Percentiles rank a stretch among this genome's conserved stretches.
These are phyloP conservation scores for Periphyllus acericola DNA, from an alignment of 2,888 invertebrate species.

Conservation along the genomic window DNA sequence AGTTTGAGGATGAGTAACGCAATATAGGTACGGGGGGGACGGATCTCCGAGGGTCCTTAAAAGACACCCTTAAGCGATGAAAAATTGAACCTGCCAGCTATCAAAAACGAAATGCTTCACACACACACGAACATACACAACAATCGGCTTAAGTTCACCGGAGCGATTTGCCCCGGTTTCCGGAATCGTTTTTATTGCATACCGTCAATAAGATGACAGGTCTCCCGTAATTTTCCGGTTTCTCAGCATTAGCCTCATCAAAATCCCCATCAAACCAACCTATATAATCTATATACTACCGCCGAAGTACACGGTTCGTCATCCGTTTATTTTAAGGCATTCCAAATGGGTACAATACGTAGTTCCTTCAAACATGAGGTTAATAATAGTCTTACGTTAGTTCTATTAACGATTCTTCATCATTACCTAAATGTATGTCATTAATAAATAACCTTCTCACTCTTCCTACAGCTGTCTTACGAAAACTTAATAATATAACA, in stretches of 20 bases:
- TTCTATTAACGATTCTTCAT: too few species aligned
- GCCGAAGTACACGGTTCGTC: not conserved
- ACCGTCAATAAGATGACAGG: constrained; percentile 44
- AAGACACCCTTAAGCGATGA: constrained; percentile 43
- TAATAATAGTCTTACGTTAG: too few species aligned
- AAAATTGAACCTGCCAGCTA: constrained; percentile 36
- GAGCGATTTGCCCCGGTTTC: constrained; percentile 45
- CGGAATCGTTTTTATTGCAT: constrained; percentile 51
- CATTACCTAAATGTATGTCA: too few species aligned
- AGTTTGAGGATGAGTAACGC: not conserved
- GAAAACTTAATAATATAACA: too few species aligned
- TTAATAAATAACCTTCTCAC: too few species aligned
- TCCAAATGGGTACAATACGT: not conserved
- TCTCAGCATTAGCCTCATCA: constrained; percentile 3
- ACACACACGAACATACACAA: constrained; percentile 2
- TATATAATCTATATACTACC: not conserved
- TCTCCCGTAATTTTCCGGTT: constrained; percentile 50
- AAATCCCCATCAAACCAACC: constrained; percentile 1
- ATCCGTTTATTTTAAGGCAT: not conserved
- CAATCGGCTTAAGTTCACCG: constrained; percentile 38
- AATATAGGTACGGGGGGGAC: not conserved
- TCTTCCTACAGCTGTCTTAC: too few species aligned
- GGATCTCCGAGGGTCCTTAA: constrained; percentile 20
- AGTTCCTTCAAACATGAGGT: too few species aligned
- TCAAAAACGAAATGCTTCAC: constrained; percentile 25